Evolutionary conservation across 2,797 vertebrate species (phyloP).

Genomic region (Clarias laeviceps): DNA sequence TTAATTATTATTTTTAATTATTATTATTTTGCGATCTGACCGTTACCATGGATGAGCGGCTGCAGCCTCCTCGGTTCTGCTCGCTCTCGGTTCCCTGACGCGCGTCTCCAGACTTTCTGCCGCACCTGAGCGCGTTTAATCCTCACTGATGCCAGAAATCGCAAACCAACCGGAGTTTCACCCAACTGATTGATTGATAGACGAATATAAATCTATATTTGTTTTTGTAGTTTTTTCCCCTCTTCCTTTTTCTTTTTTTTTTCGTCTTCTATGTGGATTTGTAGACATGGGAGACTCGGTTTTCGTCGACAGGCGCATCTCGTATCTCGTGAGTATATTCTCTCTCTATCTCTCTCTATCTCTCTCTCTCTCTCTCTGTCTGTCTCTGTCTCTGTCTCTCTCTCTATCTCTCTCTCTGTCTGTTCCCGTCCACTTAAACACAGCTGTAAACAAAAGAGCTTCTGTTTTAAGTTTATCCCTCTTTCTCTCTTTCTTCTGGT

Average conservation of each 20-base stretch:
- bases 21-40: no score
- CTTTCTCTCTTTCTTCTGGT: neutral
- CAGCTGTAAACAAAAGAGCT: neutral
- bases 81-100: neutral
- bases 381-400: no score
- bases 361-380: neutral
- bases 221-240: neutral
- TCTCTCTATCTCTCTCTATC: neutral
- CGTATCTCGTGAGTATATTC: slow-evolving; percentile 74
- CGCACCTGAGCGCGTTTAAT: slow-evolving; percentile 21
- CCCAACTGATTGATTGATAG: neutral
- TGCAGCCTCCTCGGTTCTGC: neutral
- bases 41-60: slow-evolving; percentile 19
- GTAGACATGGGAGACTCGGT: slow-evolving; percentile 78
- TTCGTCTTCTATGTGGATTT: slow-evolving; percentile 70
- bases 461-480: no score
- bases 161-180: slow-evolving; percentile 2
- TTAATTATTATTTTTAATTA: no score
- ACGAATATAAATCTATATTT: neutral
- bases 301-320: slow-evolving; percentile 78
- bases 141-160: neutral
- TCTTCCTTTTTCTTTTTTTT: neutral
- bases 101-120: neutral
- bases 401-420: neutral
- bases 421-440: neutral